These are phyloP conservation scores for Cephalophus harveyi DNA, from an alignment of 2,113 vertebrate species.

Conservation along the genomic window DNA sequence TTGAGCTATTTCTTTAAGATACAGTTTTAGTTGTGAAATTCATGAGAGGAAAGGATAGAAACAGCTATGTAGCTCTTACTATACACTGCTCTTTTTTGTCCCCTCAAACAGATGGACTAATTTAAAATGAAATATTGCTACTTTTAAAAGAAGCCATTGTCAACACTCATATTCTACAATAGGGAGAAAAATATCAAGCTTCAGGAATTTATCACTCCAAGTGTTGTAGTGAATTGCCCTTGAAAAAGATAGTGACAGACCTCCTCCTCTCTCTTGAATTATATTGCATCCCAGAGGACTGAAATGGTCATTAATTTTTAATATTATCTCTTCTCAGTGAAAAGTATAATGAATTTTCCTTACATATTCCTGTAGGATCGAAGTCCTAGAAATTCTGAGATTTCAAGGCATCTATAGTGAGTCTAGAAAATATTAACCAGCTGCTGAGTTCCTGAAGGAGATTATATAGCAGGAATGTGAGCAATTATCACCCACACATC, in stretches of 20 bases:
- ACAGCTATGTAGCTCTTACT: background rate
- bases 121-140: slow-evolving; percentile 45
- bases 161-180: background rate
- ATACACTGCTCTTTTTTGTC: background rate
- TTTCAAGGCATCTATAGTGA: background rate
- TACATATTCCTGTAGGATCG: background rate
- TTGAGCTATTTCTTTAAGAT: slow-evolving; percentile 14
- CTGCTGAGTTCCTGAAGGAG: background rate
- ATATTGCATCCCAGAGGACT: background rate
- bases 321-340: slow-evolving; percentile 40
- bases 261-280: background rate
- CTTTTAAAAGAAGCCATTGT: background rate
- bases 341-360: slow-evolving; percentile 34
- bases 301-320: slow-evolving; percentile 57
- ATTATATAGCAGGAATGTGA: background rate
- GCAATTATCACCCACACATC: background rate
- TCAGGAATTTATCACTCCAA: background rate
- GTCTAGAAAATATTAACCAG: background rate
- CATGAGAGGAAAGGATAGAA: background rate
- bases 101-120: background rate
- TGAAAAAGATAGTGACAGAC: slow-evolving; percentile 1
- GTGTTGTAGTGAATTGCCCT: slow-evolving; percentile 30
- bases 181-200: background rate
- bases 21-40: background rate
- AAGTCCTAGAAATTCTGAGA: background rate